Evolutionary conservation across 2,797 vertebrate species (phyloP), one percentile per base, ranked within the genome.

Genomic region (Chelon auratus): DNA sequence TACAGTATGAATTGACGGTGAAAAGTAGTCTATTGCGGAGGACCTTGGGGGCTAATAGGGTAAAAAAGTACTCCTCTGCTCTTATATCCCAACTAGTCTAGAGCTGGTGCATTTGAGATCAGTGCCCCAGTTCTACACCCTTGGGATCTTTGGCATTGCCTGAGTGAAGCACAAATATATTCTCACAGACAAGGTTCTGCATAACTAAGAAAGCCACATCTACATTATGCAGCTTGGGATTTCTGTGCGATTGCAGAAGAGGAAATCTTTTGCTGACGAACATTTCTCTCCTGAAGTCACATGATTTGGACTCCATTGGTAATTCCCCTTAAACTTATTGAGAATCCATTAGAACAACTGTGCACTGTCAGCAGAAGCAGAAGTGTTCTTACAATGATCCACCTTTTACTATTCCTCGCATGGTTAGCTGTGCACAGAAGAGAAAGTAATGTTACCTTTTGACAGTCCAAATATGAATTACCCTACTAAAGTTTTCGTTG

Each of bases 41-140:
- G 48, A 61, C 40, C 6, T 12, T 53, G 9, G 24, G 9, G 5
- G 42, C 13, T 6, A 2, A 14, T 43, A 15, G 14, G 14, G 15
- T 15, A 43, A 43, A 43, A 26, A 43, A 43, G 14, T 43, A 17
- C 42, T 43, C 42, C 13, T 43, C 14, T 33, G 24, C 24, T 33
- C 7, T 33, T 33, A 33, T 7, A 3, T 33, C 30, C 30, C 30
- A 33, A 33, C 30, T 33, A 33, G 5, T 33, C 5, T 17, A 17
- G 15, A 68, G 22, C 10, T 48, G 42, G 40, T 47, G 17, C 53
- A 52, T 18, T 43, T 57, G n/a, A 62, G 24, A 33, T 26, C 18
- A 53, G 9, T 37, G 24, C 65, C 50, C 43, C 51, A 56, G 51
- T 43, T 71, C 50, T 36, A 36, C 33, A 68, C 48, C 43, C n/a